These are phyloP conservation scores for Macrotis lagotis DNA, from an alignment of 2,113 vertebrate genomes.

Conservation along the genomic window DNA sequence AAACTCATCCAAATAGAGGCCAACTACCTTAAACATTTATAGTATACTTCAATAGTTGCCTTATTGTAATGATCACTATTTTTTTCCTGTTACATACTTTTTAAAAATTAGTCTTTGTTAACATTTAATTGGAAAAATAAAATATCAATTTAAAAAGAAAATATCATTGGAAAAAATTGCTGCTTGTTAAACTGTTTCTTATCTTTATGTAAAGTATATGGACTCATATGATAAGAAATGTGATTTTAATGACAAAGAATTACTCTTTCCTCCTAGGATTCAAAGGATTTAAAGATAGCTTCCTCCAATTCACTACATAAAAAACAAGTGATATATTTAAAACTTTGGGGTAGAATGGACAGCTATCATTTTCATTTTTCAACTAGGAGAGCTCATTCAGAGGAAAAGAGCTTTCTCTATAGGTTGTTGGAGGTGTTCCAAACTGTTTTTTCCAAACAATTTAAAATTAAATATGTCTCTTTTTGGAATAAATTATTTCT, in stretches of 20 bases:
- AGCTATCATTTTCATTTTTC: neutral
- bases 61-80: neutral
- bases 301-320: neutral
- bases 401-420: neutral
- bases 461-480: neutral
- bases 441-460: neutral
- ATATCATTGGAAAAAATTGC: neutral
- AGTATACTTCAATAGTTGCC: neutral
- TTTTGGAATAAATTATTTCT: neutral
- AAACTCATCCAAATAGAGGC: neutral
- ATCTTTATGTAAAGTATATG: neutral
- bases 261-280: neutral
- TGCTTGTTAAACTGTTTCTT: neutral
- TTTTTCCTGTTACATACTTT: neutral
- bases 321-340: neutral
- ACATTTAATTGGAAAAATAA: no score
- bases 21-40: neutral
- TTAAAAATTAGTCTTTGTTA: no score
- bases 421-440: neutral
- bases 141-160: no score
- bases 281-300: neutral
- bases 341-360: neutral
- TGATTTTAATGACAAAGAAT: neutral
- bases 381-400: neutral
- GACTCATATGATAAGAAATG: neutral